Base-by-base conservation (phyloP, 2,113 vertebrate genomes). In the Bufo bufo region DNA sequence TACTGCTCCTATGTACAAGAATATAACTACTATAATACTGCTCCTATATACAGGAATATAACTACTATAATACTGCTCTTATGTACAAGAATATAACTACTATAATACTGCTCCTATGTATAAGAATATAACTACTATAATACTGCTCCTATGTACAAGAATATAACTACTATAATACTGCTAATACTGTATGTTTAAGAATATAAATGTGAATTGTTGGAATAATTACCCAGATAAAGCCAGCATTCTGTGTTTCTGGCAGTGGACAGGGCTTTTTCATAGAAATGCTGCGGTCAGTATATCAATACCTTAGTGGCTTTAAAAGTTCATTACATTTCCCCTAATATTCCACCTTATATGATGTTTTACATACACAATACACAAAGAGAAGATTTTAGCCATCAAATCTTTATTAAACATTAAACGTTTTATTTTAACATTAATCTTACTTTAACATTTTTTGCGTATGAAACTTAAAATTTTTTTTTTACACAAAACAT, bases 371-470 rank as follows among this genome's bases (percentile, higher is more conserved):
- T 56, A 43, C 23, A 16, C 33, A 20, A 59, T 43, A 43, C 47
- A 23, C 12, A 71, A 58, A 74, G 6, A 43, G 2, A 10, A 19
- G 4, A 11, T 16, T 52, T 45, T 2, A 71, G 45, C 45, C 19
- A 23, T 33, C 12, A 74, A 85, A 85, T 58, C 83, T 85, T 85
- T 85, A 85, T 85, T 85, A 16, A 74, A 84, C 33, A 56, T 33
- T 0, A 13, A 52, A 66, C n/a, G 7, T n/a, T n/a, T n/a, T n/a
- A n/a, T n/a, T n/a, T n/a, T n/a, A n/a, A n/a, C n/a, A n/a, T n/a
- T n/a, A n/a, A n/a, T n/a, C n/a, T n/a, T n/a, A n/a, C n/a, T n/a
- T n/a, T n/a, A n/a, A n/a, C n/a, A n/a, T n/a, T n/a, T n/a, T n/a
- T n/a, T n/a, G n/a, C n/a, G n/a, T n/a, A n/a, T n/a, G n/a, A n/a